Conservation (phyloP, 1,140 invertebrate species). For the Zaprionus lachaisei region DNA sequence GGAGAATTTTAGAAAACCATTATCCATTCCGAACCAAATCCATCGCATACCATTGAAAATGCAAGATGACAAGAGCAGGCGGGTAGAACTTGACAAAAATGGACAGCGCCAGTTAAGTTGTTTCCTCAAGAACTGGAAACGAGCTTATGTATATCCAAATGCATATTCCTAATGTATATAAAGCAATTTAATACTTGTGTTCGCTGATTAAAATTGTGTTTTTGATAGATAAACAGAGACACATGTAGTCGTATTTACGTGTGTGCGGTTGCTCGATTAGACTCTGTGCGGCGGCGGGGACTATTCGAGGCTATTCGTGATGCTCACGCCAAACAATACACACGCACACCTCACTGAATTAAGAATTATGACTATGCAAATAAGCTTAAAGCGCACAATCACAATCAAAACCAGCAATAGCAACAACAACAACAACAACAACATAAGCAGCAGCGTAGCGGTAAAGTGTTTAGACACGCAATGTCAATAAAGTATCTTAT, state of each 20-base stretch:
- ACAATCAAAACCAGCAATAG: slow-evolving; percentile 73
- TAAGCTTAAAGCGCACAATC: slow-evolving; percentile 81
- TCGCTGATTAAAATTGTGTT: slow-evolving; percentile 45
- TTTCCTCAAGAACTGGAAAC: neutral
- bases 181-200: slow-evolving; percentile 28
- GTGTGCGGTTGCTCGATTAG: slow-evolving; percentile 3
- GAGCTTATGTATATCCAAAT: neutral
- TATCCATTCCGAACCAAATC: neutral
- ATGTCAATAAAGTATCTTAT: slow-evolving; percentile 82
- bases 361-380: slow-evolving; percentile 80
- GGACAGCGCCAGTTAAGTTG: neutral
- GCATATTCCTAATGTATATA: slow-evolving; percentile 6
- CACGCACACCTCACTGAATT: slow-evolving; percentile 56
- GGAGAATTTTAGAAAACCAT: neutral
- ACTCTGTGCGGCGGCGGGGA: neutral
- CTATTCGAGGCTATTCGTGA: slow-evolving; percentile 28
- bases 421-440: slow-evolving; percentile 36
- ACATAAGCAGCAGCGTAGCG: slow-evolving; percentile 61
- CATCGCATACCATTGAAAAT: neutral
- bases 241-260: slow-evolving; percentile 20
- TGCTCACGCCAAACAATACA: slow-evolving; percentile 51
- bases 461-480: slow-evolving; percentile 82
- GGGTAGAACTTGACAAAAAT: neutral
- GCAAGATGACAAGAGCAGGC: neutral
- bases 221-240: slow-evolving; percentile 15